Base-by-base conservation (phyloP, 2,113 vertebrate species). In the Pterocles burchelli region DNA sequence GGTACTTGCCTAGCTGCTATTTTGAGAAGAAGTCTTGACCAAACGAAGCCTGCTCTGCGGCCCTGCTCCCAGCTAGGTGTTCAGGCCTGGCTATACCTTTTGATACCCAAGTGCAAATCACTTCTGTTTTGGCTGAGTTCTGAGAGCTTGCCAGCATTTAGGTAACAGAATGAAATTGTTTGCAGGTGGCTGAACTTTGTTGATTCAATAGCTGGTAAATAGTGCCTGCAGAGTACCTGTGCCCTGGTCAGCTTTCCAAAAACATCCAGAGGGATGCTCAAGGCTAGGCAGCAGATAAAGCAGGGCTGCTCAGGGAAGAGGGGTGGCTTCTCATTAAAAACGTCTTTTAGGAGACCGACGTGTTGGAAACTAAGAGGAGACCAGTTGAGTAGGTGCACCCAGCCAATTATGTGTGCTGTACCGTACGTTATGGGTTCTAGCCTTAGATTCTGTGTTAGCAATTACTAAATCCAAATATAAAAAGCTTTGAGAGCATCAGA, bases 311-410 rank as follows among this genome's bases (percentile, higher is more conserved):
- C 17, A 34, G 43, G 29, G 12, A 4, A 11, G 26, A 7, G 28
- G 17, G 4, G 25, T 61, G 31, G 9, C 36, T 72, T 74, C 62
- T 77, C 34, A 34, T 70, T 31, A 63, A 70, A 43, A 17, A 4
- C 26, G 11, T 54, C 45, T 82, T 19, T 38, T 10, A 6, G 71
- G 61, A 87, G 61, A 36, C 41, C 46, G 61, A 31, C 1, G 0
- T 14, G 22, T 66, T 68, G 58, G 62, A 66, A 77, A 16, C 16
- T 18, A 55, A 2, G 0, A 0, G 57, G 48, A 83, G 7, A 19
- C 55, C 34, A 52, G 24, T 36, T 34, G 54, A 33, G 29, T 29
- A 65, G 48, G 7, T n/a, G 26, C 68, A 46, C 34, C 31, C 57
- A 51, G 21, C 12, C 57, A 54, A 31, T 14, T 14, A 14, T 21